These are phyloP conservation scores for Prostheceraeus crozeri DNA, from an alignment of 2,888 invertebrate species.

Conservation along the genomic window DNA sequence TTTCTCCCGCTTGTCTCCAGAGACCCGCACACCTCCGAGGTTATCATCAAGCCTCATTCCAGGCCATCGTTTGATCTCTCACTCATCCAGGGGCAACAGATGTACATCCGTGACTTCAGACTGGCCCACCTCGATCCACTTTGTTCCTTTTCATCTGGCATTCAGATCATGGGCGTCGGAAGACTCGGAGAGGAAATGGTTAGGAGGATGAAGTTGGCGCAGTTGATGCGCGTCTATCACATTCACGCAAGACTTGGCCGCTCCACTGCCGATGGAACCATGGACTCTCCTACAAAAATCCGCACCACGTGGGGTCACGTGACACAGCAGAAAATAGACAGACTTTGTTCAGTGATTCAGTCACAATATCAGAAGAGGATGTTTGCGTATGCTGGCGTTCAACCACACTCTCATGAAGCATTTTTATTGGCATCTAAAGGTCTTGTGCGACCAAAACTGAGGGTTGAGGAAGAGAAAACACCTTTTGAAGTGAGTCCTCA, in stretches of 20 bases:
- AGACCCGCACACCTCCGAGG: no score
- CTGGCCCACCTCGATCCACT: no score
- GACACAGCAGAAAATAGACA: slow-evolving; percentile 15
- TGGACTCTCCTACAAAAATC: neutral
- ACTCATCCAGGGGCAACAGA: no score
- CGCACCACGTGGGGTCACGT: slow-evolving; percentile 26
- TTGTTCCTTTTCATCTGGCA: slow-evolving; percentile 9
- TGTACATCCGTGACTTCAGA: no score
- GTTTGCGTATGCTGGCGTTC: neutral
- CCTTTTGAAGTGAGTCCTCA: no score
- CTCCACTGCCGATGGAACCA: slow-evolving; percentile 14
- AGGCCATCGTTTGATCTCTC: no score
- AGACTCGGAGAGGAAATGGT: neutral
- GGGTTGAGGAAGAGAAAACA: no score
- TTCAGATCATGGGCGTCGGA: slow-evolving; percentile 6
- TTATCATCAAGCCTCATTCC: no score
- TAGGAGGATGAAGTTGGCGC: neutral
- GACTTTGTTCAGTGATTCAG: neutral
- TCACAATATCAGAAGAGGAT: neutral
- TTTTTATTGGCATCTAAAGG: neutral
- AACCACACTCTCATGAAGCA: slow-evolving; percentile 10
- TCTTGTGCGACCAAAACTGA: slow-evolving; percentile 23
- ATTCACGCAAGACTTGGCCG: slow-evolving; percentile 16
- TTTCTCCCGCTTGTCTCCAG: no score
- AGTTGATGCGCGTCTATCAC: slow-evolving; percentile 12